Evolutionary conservation across 2,113 vertebrate species (phyloP), one percentile per base, ranked within the genome.

Genomic region (Corvus moneduloides): DNA sequence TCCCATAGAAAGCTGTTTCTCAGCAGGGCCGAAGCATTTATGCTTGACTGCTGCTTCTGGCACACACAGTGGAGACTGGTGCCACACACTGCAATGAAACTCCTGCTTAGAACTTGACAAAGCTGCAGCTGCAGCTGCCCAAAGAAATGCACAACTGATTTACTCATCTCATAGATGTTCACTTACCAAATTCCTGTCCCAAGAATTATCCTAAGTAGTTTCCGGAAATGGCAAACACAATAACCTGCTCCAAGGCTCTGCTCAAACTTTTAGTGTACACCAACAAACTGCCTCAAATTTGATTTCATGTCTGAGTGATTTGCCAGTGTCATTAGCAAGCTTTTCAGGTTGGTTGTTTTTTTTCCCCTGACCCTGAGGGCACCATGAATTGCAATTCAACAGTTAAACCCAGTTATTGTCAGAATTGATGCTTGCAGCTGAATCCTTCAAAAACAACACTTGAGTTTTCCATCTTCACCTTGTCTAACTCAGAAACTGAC

Each of bases 301-400:
- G 3, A 85, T 64, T 76, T 77, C 1, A 0, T 16, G 55, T 11
- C 26, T 10, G 7, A 54, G 16, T 4, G 17, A 63, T 85, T 13
- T 26, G 3, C 14, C 41, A n/a, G 18, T 20, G 27, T 27, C 54
- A 85, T 35, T 10, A 54, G 14, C 58, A n/a, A 61, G 26, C 44
- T 41, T 41, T 85, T 56, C 33, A 73, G 49, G 8, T 28, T 24
- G 41, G 3, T 16, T 52, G 26, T 2, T 4, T 30, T 43, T 59
- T 59, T 3, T 0, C 2, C 46, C 20, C 46, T 3, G 15, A 43
- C 17, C 32, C 17, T 6, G 1, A 79, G 24, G 32, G 17, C 28
- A 85, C 35, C 3, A 22, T 0, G 1, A 82, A 90, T 64, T 88
- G 54, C 51, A 73, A 5, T 20, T 43, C 79, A 89, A 88, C 26